Base-by-base conservation (phyloP, 2,113 vertebrate genomes). In the Antigone vipio region DNA sequence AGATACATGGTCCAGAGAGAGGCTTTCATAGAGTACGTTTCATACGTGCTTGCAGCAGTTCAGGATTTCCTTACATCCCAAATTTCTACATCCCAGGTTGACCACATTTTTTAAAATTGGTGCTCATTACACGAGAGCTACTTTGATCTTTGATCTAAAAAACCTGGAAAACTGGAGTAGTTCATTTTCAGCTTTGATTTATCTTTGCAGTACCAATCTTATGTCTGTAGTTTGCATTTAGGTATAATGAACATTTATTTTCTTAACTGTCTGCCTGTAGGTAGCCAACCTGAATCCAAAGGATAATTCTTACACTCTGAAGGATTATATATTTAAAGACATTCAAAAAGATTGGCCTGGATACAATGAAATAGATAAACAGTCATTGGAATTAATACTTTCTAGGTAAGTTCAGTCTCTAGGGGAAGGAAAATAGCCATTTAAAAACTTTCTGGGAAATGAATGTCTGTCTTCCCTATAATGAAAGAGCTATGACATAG, bases 281-380 rank as follows among this genome's bases (percentile, higher is more conserved):
- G 99, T 99, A 94, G 99, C 99, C 77, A 99, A 96, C 96, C 95
- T 99, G 88, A 99, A 99, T 96, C 96, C 98, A 79, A 99, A 99
- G 97, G 99, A 99, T 96, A 99, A 99, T 91, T 98, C 98, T 2
- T 99, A 99, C 79, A 98, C 98, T 18, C 92, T 99, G 95, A 99
- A 99, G 97, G 98, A 99, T 92, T 99, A 98, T 93, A 80, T 99
- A 38, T 99, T 98, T 97, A 99, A 99, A 87, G 99, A 99, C 9
- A 96, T 99, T 90, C 98, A 99, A 26, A 98, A 98, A 91, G 98
- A 99, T 78, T 99, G 99, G 99, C 99, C 99, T 32, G 99, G 99
- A 62, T 99, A 99, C 97, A 98, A 69, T 69, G 99, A 99, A 72
- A 96, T 95, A 78, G 99, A 99, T 38, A 98, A 98, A 75, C 95